Percentiles rank a stretch among this genome's conserved stretches.
These are phyloP conservation scores for Gambusia affinis DNA, from an alignment of 2,113 vertebrate species.

Conservation along the genomic window DNA sequence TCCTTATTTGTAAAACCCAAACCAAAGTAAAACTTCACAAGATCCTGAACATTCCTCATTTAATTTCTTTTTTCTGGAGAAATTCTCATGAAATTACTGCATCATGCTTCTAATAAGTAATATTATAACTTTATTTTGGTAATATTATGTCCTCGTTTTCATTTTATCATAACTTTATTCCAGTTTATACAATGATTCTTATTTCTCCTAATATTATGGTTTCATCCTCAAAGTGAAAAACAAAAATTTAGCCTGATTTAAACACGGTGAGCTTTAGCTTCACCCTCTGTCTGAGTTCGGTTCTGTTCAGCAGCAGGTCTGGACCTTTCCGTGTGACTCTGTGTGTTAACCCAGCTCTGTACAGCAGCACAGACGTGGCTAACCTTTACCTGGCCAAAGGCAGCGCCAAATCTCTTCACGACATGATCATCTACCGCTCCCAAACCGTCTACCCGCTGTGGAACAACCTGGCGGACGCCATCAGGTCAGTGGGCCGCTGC, in stretches of 20 bases:
- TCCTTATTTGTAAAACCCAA: no score
- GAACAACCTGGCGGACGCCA: constrained; percentile 75
- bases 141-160: no score
- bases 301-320: background rate
- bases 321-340: background rate
- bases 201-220: no score
- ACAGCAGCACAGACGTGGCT: constrained; percentile 78
- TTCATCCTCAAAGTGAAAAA: no score
- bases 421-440: constrained; percentile 77
- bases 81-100: no score
- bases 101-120: no score
- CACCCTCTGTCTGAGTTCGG: background rate
- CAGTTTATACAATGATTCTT: no score
- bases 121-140: no score
- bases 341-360: constrained; percentile 57
- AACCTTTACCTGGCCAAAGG: constrained; percentile 76
- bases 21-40: no score
- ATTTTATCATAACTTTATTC: no score
- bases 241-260: background rate
- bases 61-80: no score
- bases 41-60: no score
- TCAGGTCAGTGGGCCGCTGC: constrained; percentile 66
- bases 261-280: background rate
- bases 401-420: constrained; percentile 77
- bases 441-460: constrained; percentile 81